A percentile compares a stretch with the other conserved stretches of the same genome.
These are phyloP conservation scores for Lathamus discolor DNA, from an alignment of 2,113 vertebrate species.

Conservation along the genomic window DNA sequence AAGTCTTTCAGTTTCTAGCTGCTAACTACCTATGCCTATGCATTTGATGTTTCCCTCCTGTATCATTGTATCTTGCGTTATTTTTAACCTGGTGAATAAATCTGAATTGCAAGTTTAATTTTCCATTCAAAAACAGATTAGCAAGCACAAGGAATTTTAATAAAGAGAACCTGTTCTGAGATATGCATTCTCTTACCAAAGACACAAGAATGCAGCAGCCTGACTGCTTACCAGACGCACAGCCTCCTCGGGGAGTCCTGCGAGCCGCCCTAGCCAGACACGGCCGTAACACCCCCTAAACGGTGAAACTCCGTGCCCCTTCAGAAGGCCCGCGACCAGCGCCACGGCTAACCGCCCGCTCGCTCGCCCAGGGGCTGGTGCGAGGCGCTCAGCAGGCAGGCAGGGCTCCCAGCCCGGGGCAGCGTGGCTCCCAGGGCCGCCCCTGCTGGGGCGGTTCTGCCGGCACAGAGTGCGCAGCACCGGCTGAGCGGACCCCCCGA, in stretches of 20 bases:
- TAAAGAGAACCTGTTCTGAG: fast-evolving
- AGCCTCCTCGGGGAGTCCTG: not conserved
- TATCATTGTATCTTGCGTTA: fast-evolving
- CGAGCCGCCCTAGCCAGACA: fast-evolving
- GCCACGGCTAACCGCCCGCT: fast-evolving
- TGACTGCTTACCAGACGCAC: not conserved
- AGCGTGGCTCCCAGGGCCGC: fast-evolving
- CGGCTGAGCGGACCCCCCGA: fast-evolving
- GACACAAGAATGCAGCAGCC: fast-evolving
- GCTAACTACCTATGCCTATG: not conserved
- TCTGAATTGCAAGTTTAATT: not conserved
- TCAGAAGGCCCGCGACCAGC: fast-evolving
- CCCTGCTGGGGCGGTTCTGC: not conserved
- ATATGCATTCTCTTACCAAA: fast-evolving
- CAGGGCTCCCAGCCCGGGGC: not conserved
- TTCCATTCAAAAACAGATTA: fast-evolving
- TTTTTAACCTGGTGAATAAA: not conserved
- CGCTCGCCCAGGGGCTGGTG: not conserved
- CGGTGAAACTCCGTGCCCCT: fast-evolving
- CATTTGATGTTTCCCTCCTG: fast-evolving
- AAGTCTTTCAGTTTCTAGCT: not conserved
- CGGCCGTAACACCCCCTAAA: not conserved
- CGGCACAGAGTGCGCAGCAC: fast-evolving
- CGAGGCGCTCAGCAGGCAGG: no score
- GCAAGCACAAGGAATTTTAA: fast-evolving